These are phyloP conservation scores for Caenorhabditis sp. DNA, from an alignment of 2,888 invertebrate genomes.

Conservation along the genomic window DNA sequence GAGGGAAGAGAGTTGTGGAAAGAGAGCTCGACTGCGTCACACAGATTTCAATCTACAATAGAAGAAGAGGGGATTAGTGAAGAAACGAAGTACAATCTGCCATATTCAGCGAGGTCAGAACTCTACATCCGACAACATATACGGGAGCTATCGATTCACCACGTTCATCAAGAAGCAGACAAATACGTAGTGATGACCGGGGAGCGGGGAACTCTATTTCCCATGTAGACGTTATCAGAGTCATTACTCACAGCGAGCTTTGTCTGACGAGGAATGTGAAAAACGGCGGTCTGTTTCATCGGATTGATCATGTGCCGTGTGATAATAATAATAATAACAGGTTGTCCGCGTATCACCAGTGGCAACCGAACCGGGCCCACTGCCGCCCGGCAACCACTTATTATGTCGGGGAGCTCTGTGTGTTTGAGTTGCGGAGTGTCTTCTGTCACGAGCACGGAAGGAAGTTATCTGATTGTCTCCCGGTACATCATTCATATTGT, in stretches of 20 bases:
- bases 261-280: neutral
- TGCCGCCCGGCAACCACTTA: neutral
- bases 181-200: too few species aligned
- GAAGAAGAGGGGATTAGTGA: neutral
- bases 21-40: slow-evolving; percentile 2
- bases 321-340: slow-evolving; percentile 38
- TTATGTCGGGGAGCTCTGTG: neutral
- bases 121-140: too few species aligned
- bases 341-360: slow-evolving; percentile 36
- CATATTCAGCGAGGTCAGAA: neutral
- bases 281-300: slow-evolving; percentile 11
- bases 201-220: neutral
- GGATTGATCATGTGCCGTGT: slow-evolving; percentile 13
- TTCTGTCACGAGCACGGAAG: neutral
- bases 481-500: neutral
- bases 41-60: neutral
- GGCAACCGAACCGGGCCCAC: slow-evolving; percentile 19
- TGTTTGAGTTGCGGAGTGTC: too few species aligned
- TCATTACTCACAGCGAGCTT: neutral
- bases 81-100: neutral
- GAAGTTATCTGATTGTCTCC: neutral
- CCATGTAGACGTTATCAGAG: neutral
- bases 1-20: neutral
- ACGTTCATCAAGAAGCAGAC: too few species aligned
- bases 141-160: too few species aligned